Evolutionary conservation across 23 tunicate species (phyloP).

Genomic region (Ciona savignyi): DNA sequence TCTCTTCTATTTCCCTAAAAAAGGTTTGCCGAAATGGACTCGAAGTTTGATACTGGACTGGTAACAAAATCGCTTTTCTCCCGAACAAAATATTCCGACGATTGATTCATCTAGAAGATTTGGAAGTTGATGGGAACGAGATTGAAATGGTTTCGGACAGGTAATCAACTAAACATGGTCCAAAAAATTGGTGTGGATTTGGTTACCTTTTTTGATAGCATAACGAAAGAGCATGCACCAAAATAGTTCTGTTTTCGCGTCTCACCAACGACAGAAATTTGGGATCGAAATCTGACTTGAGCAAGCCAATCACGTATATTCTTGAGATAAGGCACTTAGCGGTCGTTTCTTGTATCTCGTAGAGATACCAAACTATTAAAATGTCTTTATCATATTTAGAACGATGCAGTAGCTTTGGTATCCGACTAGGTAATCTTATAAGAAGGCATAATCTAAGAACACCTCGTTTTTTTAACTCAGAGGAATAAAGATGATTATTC

Average conservation of each 20-base stretch:
- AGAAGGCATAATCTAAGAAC: not conserved
- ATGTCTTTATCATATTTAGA: no score
- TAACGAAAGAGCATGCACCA: no score
- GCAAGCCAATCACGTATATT: no score
- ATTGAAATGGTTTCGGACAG: conserved; percentile 2
- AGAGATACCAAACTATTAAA: no score
- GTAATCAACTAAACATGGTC: not conserved
- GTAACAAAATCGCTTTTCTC: conserved; percentile 8
- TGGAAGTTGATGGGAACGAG: conserved; percentile 16
- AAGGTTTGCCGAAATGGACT: conserved; percentile 1
- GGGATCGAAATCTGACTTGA: no score
- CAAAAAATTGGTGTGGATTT: not conserved
- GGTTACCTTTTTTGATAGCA: not conserved
- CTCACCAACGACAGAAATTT: no score
- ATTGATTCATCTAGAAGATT: conserved; percentile 13
- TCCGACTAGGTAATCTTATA: no score
- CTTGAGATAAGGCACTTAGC: no score
- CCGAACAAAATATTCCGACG: conserved; percentile 6
- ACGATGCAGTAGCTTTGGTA: no score
- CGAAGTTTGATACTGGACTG: not conserved
- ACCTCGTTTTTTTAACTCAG: not conserved
- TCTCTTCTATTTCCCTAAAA: not conserved
- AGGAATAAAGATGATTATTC: not conserved
- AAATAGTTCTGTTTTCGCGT: no score
- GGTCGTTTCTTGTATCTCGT: no score